Base-by-base conservation (phyloP, 2,888 invertebrate species). In the Ormyrus nitidulus region DNA sequence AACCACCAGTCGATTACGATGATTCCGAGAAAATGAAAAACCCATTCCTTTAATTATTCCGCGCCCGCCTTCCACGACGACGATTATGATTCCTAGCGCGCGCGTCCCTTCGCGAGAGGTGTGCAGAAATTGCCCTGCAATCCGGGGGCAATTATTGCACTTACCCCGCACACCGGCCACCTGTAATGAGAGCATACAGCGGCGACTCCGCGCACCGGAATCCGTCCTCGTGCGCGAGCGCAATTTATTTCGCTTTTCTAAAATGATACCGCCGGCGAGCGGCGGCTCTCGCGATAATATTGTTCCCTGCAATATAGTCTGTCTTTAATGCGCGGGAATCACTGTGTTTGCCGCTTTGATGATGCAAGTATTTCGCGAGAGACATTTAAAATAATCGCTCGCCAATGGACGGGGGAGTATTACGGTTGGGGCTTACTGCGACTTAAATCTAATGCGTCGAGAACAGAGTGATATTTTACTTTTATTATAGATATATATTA, bases 61-160 rank as follows among this genome's bases (percentile, higher is more conserved):
- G 34, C 65, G 8, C 6, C 9, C n/a, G 5, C 9, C 59, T 3
- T 56, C 51, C 4, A 19, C 51, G 49, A 58, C 10, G 13, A 49
- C 58, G 66, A 77, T 77, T 65, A 65, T 58, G 34, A 34, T 59
- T 64, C 66, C 51, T 5, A 46, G 51, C 48, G 9, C 19, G 13
- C 6, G 11, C 59, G 4, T 9, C 7, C 44, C 58, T 64, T 7
- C 19, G 11, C 49, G 8, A 44, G 59, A 49, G 65, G 65, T 72
- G 34, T 4, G 77, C 49, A 59, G 59, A 77, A 72, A 72, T 79
- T 69, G 58, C 74, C 11, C 9, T 44, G 65, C 62, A 69, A 79
- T 79, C 7, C 73, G 5, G 3, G 64, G 34, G 70, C 75, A 79
- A 79, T 79, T 79, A 80, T 80, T 80, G 11, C 75, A 62, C 75